Evolutionary conservation across 2,888 invertebrate genomes (phyloP).

Genomic region (Xylota sylvarum): DNA sequence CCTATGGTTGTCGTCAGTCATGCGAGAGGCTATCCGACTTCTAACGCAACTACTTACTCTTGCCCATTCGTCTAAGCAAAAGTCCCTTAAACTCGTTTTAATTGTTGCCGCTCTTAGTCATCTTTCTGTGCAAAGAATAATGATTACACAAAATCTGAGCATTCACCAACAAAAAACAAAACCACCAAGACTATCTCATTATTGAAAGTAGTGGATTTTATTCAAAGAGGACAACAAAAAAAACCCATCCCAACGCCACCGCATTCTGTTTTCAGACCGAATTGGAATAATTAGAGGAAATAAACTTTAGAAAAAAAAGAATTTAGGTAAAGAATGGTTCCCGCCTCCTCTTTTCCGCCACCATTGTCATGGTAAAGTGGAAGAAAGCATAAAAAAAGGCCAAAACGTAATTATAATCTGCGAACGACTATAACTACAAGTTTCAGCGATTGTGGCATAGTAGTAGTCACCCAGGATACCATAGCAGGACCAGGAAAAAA

Average conservation of each 20-base stretch:
- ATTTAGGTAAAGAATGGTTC: conserved; percentile 79
- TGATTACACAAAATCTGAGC: conserved; percentile 17
- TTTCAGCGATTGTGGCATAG: conserved; percentile 52
- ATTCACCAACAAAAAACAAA: neutral
- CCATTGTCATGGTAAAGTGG: conserved; percentile 57
- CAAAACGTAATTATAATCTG: conserved; percentile 77
- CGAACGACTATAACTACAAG: conserved; percentile 69
- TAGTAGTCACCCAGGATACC: conserved; percentile 53
- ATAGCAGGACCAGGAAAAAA: conserved; percentile 7
- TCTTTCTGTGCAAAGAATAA: neutral
- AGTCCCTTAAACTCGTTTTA: conserved; percentile 46
- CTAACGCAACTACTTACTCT: conserved; percentile 12
- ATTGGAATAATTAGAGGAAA: conserved; percentile 73
- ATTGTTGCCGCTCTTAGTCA: conserved; percentile 13
- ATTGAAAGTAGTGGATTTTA: conserved; percentile 1
- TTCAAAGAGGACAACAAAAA: neutral
- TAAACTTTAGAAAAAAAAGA: conserved; percentile 60
- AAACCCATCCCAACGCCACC: conserved; percentile 12
- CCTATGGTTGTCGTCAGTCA: neutral
- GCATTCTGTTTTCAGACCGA: conserved; percentile 14
- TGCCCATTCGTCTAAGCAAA: conserved; percentile 15
- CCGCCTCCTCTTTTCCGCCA: conserved; percentile 46
- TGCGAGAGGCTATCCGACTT: neutral
- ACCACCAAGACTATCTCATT: conserved; percentile 25
- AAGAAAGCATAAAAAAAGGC: conserved; percentile 37